Percentiles rank a stretch among this genome's conserved stretches.
Evolutionary conservation across 2,888 invertebrate genomes (phyloP).

Genomic region (Acronicta psi): DNA sequence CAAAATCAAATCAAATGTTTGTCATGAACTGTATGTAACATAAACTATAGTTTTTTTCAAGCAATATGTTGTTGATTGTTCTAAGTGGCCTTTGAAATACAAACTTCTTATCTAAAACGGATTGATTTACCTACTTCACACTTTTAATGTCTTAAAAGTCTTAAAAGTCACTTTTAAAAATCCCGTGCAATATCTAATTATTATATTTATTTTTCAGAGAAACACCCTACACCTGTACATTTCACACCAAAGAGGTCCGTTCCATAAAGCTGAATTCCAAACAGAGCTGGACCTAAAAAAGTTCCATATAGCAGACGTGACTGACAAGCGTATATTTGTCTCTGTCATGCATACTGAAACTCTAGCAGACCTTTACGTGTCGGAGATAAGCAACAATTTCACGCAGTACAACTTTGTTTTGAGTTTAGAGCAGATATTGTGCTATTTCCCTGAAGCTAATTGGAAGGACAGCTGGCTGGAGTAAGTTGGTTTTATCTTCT

Average conservation of each 20-base stretch:
- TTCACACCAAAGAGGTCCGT: constrained; percentile 92
- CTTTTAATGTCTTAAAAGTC: too few relatives aligned
- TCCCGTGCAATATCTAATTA: neutral
- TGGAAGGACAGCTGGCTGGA: constrained; percentile 95
- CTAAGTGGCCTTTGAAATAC: too few relatives aligned
- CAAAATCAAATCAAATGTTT: too few relatives aligned
- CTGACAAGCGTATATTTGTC: constrained; percentile 93
- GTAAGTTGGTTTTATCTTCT: constrained; percentile 86
- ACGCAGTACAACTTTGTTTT: constrained; percentile 92
- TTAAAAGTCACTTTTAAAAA: too few relatives aligned
- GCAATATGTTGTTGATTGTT: too few relatives aligned
- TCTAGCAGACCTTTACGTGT: constrained; percentile 94
- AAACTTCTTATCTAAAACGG: neutral
- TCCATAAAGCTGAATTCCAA: constrained; percentile 93
- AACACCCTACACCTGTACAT: constrained; percentile 92
- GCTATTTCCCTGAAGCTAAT: constrained; percentile 94
- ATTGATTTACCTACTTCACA: neutral
- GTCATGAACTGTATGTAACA: too few relatives aligned
- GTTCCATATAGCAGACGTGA: constrained; percentile 95
- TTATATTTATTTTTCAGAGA: constrained; percentile 68
- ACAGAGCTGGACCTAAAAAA: constrained; percentile 90
- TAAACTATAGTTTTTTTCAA: too few relatives aligned
- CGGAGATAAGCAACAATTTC: constrained; percentile 91
- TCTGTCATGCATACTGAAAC: constrained; percentile 94
- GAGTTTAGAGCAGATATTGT: constrained; percentile 94